Percentiles rank a stretch among this genome's conserved stretches.
Evolutionary conservation across 1,140 invertebrate species (phyloP).

Genomic region (Drosophila melanica): DNA sequence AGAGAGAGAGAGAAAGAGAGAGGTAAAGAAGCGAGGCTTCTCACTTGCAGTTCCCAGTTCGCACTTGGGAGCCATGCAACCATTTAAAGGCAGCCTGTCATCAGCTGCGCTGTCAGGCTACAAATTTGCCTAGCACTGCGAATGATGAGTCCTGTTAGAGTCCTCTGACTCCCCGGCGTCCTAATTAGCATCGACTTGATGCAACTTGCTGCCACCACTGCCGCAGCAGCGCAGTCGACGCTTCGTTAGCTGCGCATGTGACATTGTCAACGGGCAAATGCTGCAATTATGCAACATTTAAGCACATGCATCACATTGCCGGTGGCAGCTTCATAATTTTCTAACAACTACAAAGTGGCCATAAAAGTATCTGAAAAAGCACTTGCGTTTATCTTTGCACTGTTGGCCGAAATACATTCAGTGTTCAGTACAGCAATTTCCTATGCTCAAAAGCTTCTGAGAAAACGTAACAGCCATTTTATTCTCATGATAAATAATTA

Average conservation of each 20-base stretch:
- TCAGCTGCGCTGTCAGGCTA: conserved; percentile 29
- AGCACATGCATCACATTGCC: conserved; percentile 20
- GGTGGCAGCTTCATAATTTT: conserved; percentile 10
- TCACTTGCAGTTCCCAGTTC: conserved; percentile 3
- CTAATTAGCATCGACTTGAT: conserved; percentile 66
- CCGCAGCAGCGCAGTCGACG: conserved; percentile 11
- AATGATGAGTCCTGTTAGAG: conserved; percentile 37
- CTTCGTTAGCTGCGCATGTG: conserved; percentile 66
- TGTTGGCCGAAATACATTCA: not conserved
- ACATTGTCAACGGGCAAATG: conserved; percentile 57
- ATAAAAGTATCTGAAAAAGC: not conserved
- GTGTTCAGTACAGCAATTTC: not conserved
- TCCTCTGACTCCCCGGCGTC: conserved; percentile 34
- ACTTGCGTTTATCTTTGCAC: too few species aligned
- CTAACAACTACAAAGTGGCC: not conserved
- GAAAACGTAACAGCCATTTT: not conserved
- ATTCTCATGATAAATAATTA: too few species aligned
- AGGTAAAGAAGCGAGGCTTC: conserved; percentile 8
- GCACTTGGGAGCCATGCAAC: not conserved
- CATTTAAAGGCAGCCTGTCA: conserved; percentile 30
- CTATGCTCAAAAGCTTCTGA: not conserved
- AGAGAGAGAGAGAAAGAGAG: too few species aligned
- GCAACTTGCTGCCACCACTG: conserved; percentile 7
- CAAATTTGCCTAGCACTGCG: conserved; percentile 44
- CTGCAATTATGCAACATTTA: conserved; percentile 75